phyloP scores from a whole-genome alignment of 1,140 invertebrate genomes.

The Globodera ellingtonae region DNA sequence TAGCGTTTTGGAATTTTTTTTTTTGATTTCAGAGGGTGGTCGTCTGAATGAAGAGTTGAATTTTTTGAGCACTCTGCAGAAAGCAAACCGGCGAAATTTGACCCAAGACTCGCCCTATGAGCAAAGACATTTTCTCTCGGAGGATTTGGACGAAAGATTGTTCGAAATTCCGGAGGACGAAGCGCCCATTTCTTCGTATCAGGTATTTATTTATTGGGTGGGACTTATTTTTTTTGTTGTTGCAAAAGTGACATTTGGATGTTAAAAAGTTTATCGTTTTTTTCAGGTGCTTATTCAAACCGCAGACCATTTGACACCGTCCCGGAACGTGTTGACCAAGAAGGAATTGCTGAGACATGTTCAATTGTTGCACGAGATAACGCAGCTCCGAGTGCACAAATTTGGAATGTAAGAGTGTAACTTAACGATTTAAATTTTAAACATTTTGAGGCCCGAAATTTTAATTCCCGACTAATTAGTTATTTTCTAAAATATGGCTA shows the following conservation, averaged over 20 bases:
- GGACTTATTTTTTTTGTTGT: too few species aligned
- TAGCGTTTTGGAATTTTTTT: neutral
- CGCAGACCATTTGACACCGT: constrained; percentile 2
- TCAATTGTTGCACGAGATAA: constrained; percentile 43
- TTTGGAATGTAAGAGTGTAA: constrained; percentile 8
- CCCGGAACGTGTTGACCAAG: constrained; percentile 2
- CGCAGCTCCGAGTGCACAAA: constrained; percentile 22
- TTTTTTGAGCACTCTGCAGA: constrained; percentile 40
- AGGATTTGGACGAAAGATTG: constrained; percentile 23
- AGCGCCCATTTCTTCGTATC: constrained; percentile 8
- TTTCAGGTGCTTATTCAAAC: constrained; percentile 19
- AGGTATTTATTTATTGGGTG: neutral
- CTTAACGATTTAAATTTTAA: too few species aligned
- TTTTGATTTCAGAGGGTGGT: constrained; percentile 56
- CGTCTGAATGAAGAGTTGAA: constrained; percentile 60
- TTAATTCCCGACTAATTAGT: too few species aligned
- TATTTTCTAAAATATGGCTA: too few species aligned
- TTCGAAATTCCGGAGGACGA: constrained; percentile 17
- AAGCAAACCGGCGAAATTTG: constrained; percentile 6
- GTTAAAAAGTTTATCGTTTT: neutral
- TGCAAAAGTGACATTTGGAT: too few species aligned
- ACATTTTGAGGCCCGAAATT: too few species aligned
- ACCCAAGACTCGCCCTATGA: neutral
- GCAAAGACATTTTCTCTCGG: neutral
- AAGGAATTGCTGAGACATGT: constrained; percentile 14